A percentile compares a stretch with the other conserved stretches of the same genome.
These are phyloP conservation scores for Columba guinea DNA, from an alignment of 2,797 vertebrate species.

Conservation along the genomic window DNA sequence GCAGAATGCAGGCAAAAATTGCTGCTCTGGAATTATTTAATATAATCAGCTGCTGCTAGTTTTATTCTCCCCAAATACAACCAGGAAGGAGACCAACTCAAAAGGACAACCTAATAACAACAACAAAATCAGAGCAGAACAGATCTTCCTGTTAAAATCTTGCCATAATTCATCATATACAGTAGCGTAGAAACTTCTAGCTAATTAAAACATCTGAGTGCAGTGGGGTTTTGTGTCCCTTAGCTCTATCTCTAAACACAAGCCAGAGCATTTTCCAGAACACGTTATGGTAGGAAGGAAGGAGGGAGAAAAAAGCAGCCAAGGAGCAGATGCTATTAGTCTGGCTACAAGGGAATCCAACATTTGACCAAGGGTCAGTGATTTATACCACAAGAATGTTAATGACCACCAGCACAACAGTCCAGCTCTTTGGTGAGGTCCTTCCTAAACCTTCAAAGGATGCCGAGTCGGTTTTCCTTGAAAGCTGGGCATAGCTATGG, in stretches of 20 bases:
- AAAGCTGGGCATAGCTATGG: neutral
- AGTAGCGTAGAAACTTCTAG: neutral
- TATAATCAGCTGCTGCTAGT: neutral
- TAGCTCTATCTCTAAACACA: neutral
- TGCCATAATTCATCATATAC: neutral
- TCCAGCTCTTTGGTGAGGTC: slow-evolving; percentile 16
- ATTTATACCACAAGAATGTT: slow-evolving; percentile 67
- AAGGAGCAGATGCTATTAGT: slow-evolving; percentile 40
- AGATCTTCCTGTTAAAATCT: neutral
- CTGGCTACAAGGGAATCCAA: slow-evolving; percentile 33
- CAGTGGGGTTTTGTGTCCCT: neutral
- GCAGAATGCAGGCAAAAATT: neutral
- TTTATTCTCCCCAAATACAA: neutral
- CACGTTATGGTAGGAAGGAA: neutral
- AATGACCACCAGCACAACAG: slow-evolving; percentile 23
- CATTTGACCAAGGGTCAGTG: slow-evolving; percentile 65
- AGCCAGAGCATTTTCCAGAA: slow-evolving; percentile 36
- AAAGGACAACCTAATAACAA: neutral
- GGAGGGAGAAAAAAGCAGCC: neutral
- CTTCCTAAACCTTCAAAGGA: slow-evolving; percentile 11
- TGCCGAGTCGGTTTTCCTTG: neutral
- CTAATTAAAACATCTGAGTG: neutral
- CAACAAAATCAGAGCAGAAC: neutral
- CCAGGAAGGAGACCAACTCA: neutral
- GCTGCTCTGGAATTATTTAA: neutral